Conservation (phyloP, 2,113 vertebrate genomes). For the Ascaphus truei region DNA sequence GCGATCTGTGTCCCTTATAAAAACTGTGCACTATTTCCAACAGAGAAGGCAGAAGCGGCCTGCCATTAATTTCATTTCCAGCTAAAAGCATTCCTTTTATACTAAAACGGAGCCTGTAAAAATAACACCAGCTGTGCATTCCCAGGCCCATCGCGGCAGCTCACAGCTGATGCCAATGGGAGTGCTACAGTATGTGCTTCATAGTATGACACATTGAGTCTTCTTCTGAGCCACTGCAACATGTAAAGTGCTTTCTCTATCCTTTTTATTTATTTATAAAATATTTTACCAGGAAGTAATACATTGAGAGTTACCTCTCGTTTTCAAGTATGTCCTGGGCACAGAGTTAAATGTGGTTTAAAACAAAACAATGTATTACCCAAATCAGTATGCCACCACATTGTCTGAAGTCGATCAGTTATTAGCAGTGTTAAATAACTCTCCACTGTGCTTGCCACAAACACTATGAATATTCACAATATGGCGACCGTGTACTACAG, state of each 20-base stretch:
- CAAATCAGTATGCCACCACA: no score
- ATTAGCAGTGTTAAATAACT: no score
- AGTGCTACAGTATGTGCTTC: not conserved
- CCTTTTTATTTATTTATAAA: not conserved
- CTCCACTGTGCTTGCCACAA: no score
- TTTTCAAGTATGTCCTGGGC: no score
- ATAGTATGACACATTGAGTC: not conserved
- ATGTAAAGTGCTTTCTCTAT: not conserved
- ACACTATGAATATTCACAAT: no score
- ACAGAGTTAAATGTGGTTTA: no score
- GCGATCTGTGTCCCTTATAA: not conserved
- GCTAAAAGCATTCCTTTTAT: conserved; percentile 23
- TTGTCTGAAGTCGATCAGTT: no score
- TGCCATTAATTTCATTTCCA: conserved; percentile 27
- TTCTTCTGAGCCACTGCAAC: not conserved
- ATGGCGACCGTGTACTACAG: no score
- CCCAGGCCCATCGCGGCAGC: conserved; percentile 11
- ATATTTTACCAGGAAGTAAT: not conserved
- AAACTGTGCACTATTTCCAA: not conserved
- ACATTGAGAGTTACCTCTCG: no score
- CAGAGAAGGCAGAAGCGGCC: conserved; percentile 15
- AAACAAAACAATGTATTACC: no score
- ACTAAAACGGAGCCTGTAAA: conserved; percentile 12
- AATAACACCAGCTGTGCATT: conserved; percentile 32
- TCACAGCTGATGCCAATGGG: conserved; percentile 1